Evolutionary conservation across 2,888 invertebrate species (phyloP).

Genomic region (Tenthredo mesomela): DNA sequence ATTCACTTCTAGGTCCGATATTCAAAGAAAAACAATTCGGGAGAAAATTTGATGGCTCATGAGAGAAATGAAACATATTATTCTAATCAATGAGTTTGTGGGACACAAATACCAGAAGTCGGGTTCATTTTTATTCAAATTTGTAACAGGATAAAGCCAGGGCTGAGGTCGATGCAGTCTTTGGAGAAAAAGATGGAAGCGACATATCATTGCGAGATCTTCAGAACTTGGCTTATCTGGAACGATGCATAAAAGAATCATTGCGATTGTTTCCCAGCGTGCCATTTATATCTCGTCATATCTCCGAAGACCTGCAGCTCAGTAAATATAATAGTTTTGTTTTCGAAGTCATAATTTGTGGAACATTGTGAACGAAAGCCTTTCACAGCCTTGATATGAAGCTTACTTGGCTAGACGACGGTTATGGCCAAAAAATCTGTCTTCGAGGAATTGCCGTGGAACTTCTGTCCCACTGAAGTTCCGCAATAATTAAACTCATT

Average conservation of each 20-base stretch:
- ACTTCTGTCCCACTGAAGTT: no score
- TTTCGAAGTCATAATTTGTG: no score
- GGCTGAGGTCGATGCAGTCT: constrained; percentile 73
- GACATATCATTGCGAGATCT: constrained; percentile 81
- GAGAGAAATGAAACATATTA: no score
- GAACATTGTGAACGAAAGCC: no score
- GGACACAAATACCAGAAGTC: not conserved
- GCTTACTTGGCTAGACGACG: no score
- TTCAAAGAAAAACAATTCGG: no score
- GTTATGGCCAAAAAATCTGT: no score
- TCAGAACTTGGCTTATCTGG: constrained; percentile 83
- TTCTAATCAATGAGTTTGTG: not conserved
- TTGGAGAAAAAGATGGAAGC: constrained; percentile 78
- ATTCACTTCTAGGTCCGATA: no score
- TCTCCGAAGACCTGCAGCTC: constrained; percentile 79
- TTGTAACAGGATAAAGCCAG: constrained; percentile 61
- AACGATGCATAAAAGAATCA: constrained; percentile 86
- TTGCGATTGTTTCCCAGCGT: constrained; percentile 85
- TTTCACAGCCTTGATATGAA: no score
- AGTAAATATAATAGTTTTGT: constrained; percentile 55
- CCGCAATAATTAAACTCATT: not conserved
- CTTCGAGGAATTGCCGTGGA: no score
- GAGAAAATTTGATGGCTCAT: no score
- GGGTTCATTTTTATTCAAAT: not conserved
- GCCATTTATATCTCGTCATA: constrained; percentile 82